Conservation (phyloP, 2,113 vertebrate genomes). For the Nothocercus nigrocapillus region DNA sequence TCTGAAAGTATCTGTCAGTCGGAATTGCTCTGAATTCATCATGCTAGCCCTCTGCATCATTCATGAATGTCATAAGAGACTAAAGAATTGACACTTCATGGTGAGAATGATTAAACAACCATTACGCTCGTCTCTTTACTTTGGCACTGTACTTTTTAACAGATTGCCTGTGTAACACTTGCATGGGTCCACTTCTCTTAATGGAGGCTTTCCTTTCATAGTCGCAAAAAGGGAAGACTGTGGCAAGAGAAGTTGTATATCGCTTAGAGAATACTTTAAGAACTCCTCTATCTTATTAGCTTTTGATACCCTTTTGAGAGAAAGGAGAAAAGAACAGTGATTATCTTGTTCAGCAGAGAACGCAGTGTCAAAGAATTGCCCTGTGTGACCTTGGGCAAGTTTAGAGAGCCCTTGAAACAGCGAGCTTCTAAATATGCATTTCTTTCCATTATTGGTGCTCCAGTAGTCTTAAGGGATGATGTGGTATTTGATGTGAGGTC, state of each 20-base stretch:
- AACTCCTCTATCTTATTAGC: not conserved
- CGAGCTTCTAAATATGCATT: not conserved
- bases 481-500: not conserved
- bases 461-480: not conserved
- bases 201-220: not conserved
- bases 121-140: constrained; percentile 67
- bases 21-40: constrained; percentile 78
- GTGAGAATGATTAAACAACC: constrained; percentile 77
- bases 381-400: not conserved
- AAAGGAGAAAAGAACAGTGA: not conserved
- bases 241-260: not conserved
- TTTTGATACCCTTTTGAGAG: not conserved
- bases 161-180: not conserved
- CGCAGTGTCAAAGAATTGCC: not conserved
- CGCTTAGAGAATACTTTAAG: not conserved
- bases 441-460: not conserved
- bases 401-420: not conserved
- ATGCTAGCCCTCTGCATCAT: constrained; percentile 76
- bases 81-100: constrained; percentile 77
- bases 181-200: not conserved
- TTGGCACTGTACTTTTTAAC: constrained; percentile 45
- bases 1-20: constrained; percentile 71
- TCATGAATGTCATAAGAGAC: constrained; percentile 80
- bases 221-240: not conserved
- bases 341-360: not conserved